Base-by-base conservation (phyloP, 53 echinoderm and acorn worm species). In the Hippasteria phrygiana region DNA sequence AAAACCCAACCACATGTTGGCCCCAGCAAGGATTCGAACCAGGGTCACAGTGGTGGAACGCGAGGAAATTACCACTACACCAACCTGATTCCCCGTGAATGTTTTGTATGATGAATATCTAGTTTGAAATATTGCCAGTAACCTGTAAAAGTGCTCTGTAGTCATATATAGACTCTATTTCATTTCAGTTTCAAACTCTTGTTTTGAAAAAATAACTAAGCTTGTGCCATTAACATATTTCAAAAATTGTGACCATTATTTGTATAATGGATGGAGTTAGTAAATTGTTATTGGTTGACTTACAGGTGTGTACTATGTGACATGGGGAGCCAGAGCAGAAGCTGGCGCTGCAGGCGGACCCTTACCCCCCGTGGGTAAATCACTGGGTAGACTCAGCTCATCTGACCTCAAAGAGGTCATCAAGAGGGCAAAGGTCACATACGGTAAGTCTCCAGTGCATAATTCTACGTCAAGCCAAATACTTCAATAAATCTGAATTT, bases 381-480 rank as follows among this genome's bases (percentile, higher is more conserved):
- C 93, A 7, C 88, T 99, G 75, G 99, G 99, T 35, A 76, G 83
- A 80, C 94, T 99, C 46, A 93, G 94, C 45, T 62, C 91, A 63
- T 93, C 94, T 29, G 99, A 99, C 77, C 88, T 99, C 40, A 96
- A 94, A 50, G 96, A 96, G 74, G 99, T 99, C 85, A 99, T 99
- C 92, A 96, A 96, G 87, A 94, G 94, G 82, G 99, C 96, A 69
- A 94, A 93, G 84, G 71, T 92, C 71, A 94, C 94, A 1, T 96
- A 91, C 80, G 99, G 99, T 99, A 79, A 96, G 99, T 75, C 8
- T 1, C 32, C 51, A 18, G 33, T 9, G 32, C 7, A 41, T 10
- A 72, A 4, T 17, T 28, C 5, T 22, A 62, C 62, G 26, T 62
- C 5, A 62, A 62, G 5, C 4, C 26, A 5, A 37, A 33, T 65